Conservation (phyloP, 2,888 invertebrate species). For the Helicoverpa assulta region DNA sequence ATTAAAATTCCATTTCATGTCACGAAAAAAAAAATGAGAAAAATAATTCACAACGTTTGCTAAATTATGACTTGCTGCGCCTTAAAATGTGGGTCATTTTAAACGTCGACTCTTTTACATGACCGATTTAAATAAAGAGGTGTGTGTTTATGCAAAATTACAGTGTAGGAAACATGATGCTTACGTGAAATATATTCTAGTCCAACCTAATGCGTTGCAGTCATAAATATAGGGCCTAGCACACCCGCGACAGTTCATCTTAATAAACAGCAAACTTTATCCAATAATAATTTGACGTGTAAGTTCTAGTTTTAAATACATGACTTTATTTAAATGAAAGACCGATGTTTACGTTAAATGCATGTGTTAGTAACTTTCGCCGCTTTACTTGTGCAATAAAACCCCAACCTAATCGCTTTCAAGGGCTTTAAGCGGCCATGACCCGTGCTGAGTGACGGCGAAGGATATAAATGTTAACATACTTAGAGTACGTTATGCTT, state of each 20-base stretch:
- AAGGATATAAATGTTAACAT: constrained; percentile 70
- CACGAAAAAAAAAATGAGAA: constrained; percentile 31
- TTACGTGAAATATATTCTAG: constrained; percentile 10
- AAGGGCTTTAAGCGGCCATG: constrained; percentile 90
- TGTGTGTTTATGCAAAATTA: not conserved
- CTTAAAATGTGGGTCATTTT: constrained; percentile 17
- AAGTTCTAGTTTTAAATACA: constrained; percentile 56
- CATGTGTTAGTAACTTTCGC: constrained; percentile 72
- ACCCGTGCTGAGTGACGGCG: constrained; percentile 81
- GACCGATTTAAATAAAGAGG: constrained; percentile 7
- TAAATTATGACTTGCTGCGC: constrained; percentile 25
- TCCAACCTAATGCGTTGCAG: constrained; percentile 18
- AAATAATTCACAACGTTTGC: constrained; percentile 15
- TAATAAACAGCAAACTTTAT: constrained; percentile 51
- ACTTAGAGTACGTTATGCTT: constrained; percentile 59
- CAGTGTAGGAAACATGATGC: not conserved
- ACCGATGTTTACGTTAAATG: constrained; percentile 68
- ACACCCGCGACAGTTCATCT: constrained; percentile 15
- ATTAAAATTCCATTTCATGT: constrained; percentile 46
- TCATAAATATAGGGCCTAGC: constrained; percentile 36
- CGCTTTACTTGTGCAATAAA: constrained; percentile 80
- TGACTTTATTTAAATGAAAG: constrained; percentile 67
- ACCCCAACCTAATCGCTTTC: constrained; percentile 83
- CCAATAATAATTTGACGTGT: constrained; percentile 48
- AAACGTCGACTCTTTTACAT: constrained; percentile 9